phyloP scores from a whole-genome alignment of 1,140 invertebrate species.

The Drosophila paulistorum region DNA sequence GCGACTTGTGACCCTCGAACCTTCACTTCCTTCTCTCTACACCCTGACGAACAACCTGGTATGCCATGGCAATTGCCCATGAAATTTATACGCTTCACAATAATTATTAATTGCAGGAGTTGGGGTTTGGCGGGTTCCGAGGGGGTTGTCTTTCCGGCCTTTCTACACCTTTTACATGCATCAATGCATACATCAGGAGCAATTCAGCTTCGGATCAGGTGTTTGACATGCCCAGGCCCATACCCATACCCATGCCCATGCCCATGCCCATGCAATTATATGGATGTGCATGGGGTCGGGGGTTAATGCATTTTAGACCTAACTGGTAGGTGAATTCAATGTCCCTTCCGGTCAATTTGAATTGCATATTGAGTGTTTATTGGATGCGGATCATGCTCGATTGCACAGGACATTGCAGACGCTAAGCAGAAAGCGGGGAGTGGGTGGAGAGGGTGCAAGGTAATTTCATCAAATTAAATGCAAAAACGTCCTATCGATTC shows the following conservation, averaged over 20 bases:
- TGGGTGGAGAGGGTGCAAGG: no score
- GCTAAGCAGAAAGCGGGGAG: not conserved
- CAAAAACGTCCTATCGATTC: no score
- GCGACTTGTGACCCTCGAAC: slow-evolving; percentile 33
- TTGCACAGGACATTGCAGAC: slow-evolving; percentile 42
- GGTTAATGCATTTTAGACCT: slow-evolving; percentile 47
- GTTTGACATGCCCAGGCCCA: slow-evolving; percentile 62
- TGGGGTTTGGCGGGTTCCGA: not conserved
- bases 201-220: slow-evolving; percentile 60
- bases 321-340: slow-evolving; percentile 24
- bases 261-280: slow-evolving; percentile 38
- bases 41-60: not conserved
- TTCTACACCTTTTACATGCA: slow-evolving; percentile 80
- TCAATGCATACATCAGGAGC: slow-evolving; percentile 54
- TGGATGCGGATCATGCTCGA: slow-evolving; percentile 68
- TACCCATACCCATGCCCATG: slow-evolving; percentile 28
- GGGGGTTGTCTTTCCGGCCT: slow-evolving; percentile 61
- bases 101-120: slow-evolving; percentile 76
- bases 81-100: slow-evolving; percentile 69
- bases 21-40: not conserved
- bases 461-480: no score
- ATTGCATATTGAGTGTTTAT: slow-evolving; percentile 79
- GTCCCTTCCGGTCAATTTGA: slow-evolving; percentile 73
- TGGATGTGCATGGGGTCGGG: not conserved
- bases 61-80: slow-evolving; percentile 69